Evolutionary conservation across 2,113 vertebrate genomes (phyloP), one percentile per base, ranked within the genome.

Genomic region (Albula goreensis): DNA sequence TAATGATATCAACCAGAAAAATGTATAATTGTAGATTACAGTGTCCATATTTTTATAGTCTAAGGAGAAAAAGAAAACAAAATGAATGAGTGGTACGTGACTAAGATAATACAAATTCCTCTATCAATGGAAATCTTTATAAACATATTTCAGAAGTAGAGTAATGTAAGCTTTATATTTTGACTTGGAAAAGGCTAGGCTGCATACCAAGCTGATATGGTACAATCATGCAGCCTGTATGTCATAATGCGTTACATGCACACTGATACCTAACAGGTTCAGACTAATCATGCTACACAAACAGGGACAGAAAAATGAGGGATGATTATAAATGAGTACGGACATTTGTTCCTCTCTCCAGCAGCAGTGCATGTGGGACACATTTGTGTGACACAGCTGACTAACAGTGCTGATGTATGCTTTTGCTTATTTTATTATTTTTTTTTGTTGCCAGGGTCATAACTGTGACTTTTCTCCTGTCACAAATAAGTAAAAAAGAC

Each of bases 391-490:
- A 82, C 81, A 50, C 60, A 13, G 10, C 60, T 19, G 66, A 56
- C 50, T 78, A 10, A 53, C 31, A n/a, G 66, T 49, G 63, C 85
- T 56, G 25, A 83, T 9, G 60, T 53, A 15, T 63, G 60, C 51
- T 78, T 10, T 25, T 60, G 5, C 50, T 79, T 49, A 11, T 3
- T 2, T 49, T 78, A 12, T 31, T 6, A 79, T 70, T 15, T 66
- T 60, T 63, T 77, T 74, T 48, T 63, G 84, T 80, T 84, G 22
- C 48, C 81, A 85, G 80, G 63, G 63, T 82, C 83, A 85, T 60
- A 12, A 50, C 49, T 53, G 85, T 52, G 85, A 57, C 63, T 80
- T 86, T 8, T 84, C 51, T 60, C 31, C 70, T 66, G 41, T 17
- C 11, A 4, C 79, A 51, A 50, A 53, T 81, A 25, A 66, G 25